These are phyloP conservation scores for Episyrphus balteatus DNA, from an alignment of 1,140 invertebrate species.

Conservation along the genomic window DNA sequence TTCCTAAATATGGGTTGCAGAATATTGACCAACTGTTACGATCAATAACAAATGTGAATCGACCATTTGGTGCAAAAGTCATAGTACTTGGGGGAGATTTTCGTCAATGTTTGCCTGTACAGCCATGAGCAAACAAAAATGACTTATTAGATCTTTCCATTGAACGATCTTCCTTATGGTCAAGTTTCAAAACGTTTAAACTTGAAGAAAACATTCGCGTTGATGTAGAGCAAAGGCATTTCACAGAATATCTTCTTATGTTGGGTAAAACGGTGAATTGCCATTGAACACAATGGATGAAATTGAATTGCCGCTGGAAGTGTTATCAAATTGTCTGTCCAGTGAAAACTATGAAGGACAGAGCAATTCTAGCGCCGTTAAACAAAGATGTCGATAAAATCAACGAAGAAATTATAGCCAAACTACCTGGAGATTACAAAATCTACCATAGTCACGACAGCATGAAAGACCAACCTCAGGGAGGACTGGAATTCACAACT, in stretches of 20 bases:
- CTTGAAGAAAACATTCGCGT: too few species aligned
- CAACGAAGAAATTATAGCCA: conserved; percentile 12
- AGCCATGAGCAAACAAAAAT: conserved; percentile 6
- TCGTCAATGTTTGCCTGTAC: conserved; percentile 13
- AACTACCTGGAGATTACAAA: conserved; percentile 6
- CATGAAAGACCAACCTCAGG: conserved; percentile 9
- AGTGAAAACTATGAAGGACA: conserved; percentile 8
- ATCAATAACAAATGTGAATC: conserved; percentile 11
- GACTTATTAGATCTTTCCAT: conserved; percentile 8
- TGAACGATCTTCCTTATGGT: conserved; percentile 4
- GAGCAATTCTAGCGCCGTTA: conserved; percentile 11
- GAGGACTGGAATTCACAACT: conserved; percentile 8
- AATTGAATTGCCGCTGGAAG: conserved; percentile 5
- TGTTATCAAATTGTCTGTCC: conserved; percentile 7
- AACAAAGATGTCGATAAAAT: too few species aligned
- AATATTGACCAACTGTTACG: conserved; percentile 11
- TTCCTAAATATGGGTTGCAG: conserved; percentile 15
- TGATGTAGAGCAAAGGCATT: too few species aligned
- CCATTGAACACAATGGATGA: conserved; percentile 4
- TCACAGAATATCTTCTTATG: conserved; percentile 7
- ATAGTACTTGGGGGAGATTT: conserved; percentile 14
- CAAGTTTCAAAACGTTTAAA: background rate
- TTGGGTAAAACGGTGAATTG: background rate
- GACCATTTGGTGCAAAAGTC: conserved; percentile 20
- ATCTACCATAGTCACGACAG: too few species aligned